A percentile compares a stretch with the other conserved stretches of the same genome.
These are phyloP conservation scores for Pachypanchax playfairii DNA, from an alignment of 2,113 vertebrate species.

Conservation along the genomic window DNA sequence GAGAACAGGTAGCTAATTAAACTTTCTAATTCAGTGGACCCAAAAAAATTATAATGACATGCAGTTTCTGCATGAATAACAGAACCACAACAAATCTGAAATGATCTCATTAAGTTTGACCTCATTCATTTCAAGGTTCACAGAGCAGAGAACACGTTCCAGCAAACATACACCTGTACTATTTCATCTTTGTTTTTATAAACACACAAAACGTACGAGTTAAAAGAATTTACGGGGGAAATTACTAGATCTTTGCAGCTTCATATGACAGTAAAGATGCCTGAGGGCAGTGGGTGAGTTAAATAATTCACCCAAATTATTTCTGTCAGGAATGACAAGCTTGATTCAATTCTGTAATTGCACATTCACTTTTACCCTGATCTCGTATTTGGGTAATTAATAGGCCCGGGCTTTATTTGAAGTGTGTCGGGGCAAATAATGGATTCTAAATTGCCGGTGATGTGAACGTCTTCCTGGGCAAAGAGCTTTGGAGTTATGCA, in stretches of 20 bases:
- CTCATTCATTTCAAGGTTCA: constrained; percentile 41
- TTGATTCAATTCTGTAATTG: constrained; percentile 83
- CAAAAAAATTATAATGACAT: constrained; percentile 40
- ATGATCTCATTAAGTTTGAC: constrained; percentile 53
- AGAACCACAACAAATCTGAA: constrained; percentile 35
- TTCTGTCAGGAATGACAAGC: constrained; percentile 80
- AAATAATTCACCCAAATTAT: constrained; percentile 82
- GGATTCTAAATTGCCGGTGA: constrained; percentile 77
- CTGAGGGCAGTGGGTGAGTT: constrained; percentile 57
- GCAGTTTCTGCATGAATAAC: constrained; percentile 28
- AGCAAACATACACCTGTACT: background rate
- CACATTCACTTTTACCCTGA: constrained; percentile 76
- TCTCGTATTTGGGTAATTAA: constrained; percentile 79
- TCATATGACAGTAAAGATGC: constrained; percentile 48
- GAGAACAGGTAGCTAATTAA: constrained; percentile 46
- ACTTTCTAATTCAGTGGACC: constrained; percentile 34
- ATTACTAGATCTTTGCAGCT: constrained; percentile 17
- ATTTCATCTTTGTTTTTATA: background rate
- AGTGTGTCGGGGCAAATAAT: constrained; percentile 71
- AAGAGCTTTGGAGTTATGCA: too few relatives aligned
- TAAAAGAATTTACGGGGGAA: constrained; percentile 19
- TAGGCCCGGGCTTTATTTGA: constrained; percentile 73
- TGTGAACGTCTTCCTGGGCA: constrained; percentile 15
- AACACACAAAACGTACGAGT: constrained; percentile 12
- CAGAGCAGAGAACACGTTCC: constrained; percentile 2